A percentile compares a stretch with the other conserved stretches of the same genome.
Conservation (phyloP, 2,888 invertebrate species). For the Lasius fuliginosus region DNA sequence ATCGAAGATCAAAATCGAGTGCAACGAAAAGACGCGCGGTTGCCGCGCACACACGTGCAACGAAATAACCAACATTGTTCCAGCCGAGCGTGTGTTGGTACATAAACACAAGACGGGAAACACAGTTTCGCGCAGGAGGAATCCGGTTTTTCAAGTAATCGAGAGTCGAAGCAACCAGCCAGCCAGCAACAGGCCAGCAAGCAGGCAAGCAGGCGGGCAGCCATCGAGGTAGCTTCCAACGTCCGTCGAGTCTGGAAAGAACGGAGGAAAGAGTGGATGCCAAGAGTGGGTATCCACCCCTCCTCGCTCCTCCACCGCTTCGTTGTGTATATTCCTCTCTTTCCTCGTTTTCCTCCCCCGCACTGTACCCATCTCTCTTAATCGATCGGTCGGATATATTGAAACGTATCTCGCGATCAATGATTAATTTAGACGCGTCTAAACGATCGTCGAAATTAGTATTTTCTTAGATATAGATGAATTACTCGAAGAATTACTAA, state of each 20-base stretch:
- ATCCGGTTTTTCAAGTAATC: conserved; percentile 86
- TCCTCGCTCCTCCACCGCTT: conserved; percentile 75
- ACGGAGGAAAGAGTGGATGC: conserved; percentile 73
- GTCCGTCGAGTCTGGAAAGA: conserved; percentile 68
- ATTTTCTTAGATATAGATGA: not conserved
- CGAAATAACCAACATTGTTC: conserved; percentile 63
- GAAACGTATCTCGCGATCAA: conserved; percentile 80
- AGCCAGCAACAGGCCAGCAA: conserved; percentile 62
- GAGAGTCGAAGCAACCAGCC: conserved; percentile 74
- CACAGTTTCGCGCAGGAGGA: conserved; percentile 83
- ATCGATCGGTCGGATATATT: conserved; percentile 77
- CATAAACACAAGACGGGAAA: conserved; percentile 82
- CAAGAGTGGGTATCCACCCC: conserved; percentile 77
- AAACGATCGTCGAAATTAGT: not conserved
- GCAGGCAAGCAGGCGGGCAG: conserved; percentile 68
- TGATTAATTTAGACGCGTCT: not conserved
- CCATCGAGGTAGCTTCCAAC: conserved; percentile 69
- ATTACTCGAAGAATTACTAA: not conserved
- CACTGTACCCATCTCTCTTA: conserved; percentile 75
- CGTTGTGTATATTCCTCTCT: conserved; percentile 58
- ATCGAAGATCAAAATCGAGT: conserved; percentile 25
- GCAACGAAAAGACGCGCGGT: conserved; percentile 47
- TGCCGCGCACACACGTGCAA: conserved; percentile 59
- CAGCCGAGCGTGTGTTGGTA: conserved; percentile 72
- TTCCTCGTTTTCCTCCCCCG: conserved; percentile 73